Conservation (phyloP, 1,140 invertebrate species). For the Panagrolaimus sp. region DNA sequence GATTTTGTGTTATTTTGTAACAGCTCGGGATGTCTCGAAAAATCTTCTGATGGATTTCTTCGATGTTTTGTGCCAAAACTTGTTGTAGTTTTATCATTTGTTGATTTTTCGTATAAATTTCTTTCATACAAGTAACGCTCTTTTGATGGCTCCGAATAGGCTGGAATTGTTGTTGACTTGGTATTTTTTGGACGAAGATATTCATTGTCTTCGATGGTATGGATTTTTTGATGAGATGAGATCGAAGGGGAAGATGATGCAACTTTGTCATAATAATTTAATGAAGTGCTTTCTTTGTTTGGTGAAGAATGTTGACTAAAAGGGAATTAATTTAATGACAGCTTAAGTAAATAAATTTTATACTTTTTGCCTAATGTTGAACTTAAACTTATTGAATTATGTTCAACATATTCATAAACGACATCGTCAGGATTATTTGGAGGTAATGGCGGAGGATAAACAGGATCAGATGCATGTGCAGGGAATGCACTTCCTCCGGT, state of each 20-base stretch:
- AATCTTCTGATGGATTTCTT: neutral
- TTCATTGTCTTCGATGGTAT: constrained; percentile 9
- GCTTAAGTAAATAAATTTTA: neutral
- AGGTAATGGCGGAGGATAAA: constrained; percentile 17
- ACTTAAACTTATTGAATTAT: constrained; percentile 8
- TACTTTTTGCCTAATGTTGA: constrained; percentile 3
- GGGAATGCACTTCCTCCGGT: neutral
- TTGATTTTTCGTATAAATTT: neutral
- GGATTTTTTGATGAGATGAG: neutral
- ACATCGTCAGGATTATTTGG: constrained; percentile 26
- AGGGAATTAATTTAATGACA: too few species aligned
- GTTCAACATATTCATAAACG: constrained; percentile 45
- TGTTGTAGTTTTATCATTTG: neutral
- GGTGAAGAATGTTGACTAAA: constrained; percentile 6
- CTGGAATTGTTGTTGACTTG: neutral
- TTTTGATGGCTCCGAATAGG: too few species aligned
- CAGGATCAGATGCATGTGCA: neutral
- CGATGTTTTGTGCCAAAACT: constrained; percentile 5
- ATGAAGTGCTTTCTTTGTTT: neutral
- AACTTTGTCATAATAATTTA: constrained; percentile 10
- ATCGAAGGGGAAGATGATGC: neutral
- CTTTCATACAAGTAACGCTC: neutral
- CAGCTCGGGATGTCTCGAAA: neutral
- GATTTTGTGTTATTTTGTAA: neutral
- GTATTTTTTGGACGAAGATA: constrained; percentile 5